Conservation (phyloP, 2,113 vertebrate genomes). For the Probosciger aterrimus region DNA sequence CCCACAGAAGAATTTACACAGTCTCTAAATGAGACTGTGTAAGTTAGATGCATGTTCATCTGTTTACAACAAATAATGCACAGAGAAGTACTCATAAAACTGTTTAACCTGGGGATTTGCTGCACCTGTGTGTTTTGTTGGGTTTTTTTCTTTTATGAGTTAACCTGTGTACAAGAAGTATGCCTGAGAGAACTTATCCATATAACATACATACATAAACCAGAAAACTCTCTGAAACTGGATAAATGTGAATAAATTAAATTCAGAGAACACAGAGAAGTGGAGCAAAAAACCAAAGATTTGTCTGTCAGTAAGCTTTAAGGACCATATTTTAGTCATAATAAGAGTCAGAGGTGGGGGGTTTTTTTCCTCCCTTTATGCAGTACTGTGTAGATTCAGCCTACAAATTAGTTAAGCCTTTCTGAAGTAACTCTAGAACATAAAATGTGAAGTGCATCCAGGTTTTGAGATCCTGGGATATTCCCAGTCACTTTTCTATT, state of each 20-base stretch:
- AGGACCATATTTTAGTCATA: background rate
- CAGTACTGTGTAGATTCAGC: background rate
- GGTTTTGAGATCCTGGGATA: background rate
- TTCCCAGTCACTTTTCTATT: background rate
- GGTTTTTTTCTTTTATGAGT: background rate
- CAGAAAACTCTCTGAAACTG: background rate
- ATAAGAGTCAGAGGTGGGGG: background rate
- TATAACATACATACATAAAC: background rate
- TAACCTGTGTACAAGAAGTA: background rate
- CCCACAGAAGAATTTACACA: background rate
- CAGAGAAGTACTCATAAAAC: background rate
- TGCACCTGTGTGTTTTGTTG: background rate
- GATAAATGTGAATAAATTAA: background rate
- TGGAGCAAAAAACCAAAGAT: background rate
- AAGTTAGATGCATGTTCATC: background rate
- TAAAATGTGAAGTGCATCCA: background rate
- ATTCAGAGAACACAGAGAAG: background rate
- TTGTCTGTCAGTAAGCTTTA: background rate
- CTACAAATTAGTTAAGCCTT: background rate
- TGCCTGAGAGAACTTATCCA: background rate
- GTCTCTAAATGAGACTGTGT: background rate
- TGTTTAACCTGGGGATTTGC: background rate
- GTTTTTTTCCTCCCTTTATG: background rate
- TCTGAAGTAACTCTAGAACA: background rate
- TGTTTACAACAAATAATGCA: background rate